A percentile compares a stretch with the other conserved stretches of the same genome.
Evolutionary conservation across 2,113 vertebrate species (phyloP).

Genomic region (Pica pica): DNA sequence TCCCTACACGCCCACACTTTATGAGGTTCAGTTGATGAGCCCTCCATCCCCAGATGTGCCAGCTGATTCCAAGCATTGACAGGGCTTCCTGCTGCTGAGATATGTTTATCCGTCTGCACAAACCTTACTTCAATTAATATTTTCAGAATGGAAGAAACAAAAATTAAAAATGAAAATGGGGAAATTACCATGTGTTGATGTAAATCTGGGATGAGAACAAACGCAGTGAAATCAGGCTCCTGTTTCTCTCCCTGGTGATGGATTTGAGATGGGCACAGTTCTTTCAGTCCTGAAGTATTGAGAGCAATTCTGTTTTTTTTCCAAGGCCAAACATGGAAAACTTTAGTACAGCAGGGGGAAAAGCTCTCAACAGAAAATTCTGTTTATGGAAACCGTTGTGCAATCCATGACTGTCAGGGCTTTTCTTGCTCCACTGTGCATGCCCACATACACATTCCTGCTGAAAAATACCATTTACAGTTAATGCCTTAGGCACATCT

Average conservation of each 20-base stretch:
- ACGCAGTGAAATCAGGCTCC: background rate
- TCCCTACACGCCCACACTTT: background rate
- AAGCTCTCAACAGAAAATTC: background rate
- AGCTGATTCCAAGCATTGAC: background rate
- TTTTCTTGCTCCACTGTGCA: background rate
- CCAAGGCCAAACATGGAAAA: background rate
- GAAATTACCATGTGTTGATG: background rate
- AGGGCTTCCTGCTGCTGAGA: background rate
- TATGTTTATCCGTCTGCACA: background rate
- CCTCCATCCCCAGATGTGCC: background rate
- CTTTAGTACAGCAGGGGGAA: background rate
- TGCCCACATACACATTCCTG: background rate
- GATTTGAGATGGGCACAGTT: background rate
- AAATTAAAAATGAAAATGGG: background rate
- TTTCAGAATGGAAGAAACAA: background rate
- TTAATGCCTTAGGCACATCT: background rate
- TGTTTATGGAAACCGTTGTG: background rate
- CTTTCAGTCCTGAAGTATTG: background rate
- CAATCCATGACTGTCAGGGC: background rate
- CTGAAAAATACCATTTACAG: constrained; percentile 11
- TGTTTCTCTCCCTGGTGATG: background rate
- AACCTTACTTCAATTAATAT: background rate
- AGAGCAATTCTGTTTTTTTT: background rate
- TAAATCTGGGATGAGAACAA: background rate
- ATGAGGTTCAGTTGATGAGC: background rate